Conservation (phyloP, 2,113 vertebrate genomes). For the Hippocampus abdominalis region DNA sequence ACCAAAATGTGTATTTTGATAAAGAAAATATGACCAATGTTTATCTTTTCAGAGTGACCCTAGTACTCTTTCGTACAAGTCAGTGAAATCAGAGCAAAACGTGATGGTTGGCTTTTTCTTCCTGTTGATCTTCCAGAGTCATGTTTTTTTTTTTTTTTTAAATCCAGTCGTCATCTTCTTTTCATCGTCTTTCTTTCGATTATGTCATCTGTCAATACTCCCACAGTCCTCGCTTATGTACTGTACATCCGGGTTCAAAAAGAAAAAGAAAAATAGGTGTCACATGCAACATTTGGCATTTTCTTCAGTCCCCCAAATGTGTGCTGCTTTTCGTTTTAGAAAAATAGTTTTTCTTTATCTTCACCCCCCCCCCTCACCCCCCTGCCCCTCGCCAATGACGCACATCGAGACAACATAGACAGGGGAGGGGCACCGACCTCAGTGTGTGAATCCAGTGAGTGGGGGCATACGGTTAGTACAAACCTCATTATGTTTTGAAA, state of each 20-base stretch:
- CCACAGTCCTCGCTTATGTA: constrained; percentile 44
- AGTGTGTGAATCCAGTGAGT: constrained; percentile 19
- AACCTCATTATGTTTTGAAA: constrained; percentile 19
- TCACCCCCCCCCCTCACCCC: not conserved
- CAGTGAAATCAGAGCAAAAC: constrained; percentile 43
- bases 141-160: not conserved
- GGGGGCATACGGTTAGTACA: constrained; percentile 31
- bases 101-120: constrained; percentile 58
- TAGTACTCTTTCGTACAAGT: constrained; percentile 6
- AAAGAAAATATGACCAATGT: not conserved
- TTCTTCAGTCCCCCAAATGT: constrained; percentile 51
- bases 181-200: not conserved
- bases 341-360: constrained; percentile 63
- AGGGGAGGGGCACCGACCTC: constrained; percentile 25
- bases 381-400: constrained; percentile 24
- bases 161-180: constrained; percentile 6
- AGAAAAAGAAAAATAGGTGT: constrained; percentile 57
- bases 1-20: not conserved
- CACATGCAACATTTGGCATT: constrained; percentile 78
- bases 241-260: constrained; percentile 48
- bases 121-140: constrained; percentile 31
- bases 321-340: constrained; percentile 62
- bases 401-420: constrained; percentile 51
- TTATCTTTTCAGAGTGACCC: constrained; percentile 1
- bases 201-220: constrained; percentile 13